Percentiles rank a stretch among this genome's conserved stretches.
Conservation (phyloP, 2,888 invertebrate species). For the Pherbina coryleti region DNA sequence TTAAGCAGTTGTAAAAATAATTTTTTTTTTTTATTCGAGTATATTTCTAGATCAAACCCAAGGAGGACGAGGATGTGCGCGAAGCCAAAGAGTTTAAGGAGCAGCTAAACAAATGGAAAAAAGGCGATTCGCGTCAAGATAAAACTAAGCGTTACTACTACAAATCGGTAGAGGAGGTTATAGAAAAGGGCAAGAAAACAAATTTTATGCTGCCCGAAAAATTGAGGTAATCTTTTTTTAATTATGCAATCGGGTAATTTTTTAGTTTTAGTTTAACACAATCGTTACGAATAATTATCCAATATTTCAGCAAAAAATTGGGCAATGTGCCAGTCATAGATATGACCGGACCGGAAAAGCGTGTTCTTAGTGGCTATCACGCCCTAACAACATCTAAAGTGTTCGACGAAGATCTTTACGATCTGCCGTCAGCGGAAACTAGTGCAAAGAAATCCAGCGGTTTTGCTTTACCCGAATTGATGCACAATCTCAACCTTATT, state of each 20-base stretch:
- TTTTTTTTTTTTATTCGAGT: not conserved
- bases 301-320: conserved; percentile 73
- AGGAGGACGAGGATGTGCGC: conserved; percentile 71
- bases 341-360: conserved; percentile 96
- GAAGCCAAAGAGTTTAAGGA: conserved; percentile 75
- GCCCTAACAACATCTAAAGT: conserved; percentile 81
- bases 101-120: conserved; percentile 80
- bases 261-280: not conserved
- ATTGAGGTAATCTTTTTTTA: conserved; percentile 50
- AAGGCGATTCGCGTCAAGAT: conserved; percentile 71
- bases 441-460: conserved; percentile 67
- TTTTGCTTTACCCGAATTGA: conserved; percentile 88
- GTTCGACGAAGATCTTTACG: conserved; percentile 74
- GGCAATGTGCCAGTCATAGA: conserved; percentile 97
- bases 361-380: conserved; percentile 93
- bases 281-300: not conserved
- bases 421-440: conserved; percentile 72
- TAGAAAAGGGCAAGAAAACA: conserved; percentile 85
- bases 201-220: conserved; percentile 60
- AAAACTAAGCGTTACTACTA: conserved; percentile 85
- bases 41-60: conserved; percentile 39
- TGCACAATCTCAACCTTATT: conserved; percentile 91
- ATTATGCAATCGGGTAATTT: not conserved
- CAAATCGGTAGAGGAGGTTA: conserved; percentile 87
- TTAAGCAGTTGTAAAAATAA: not conserved